These are phyloP conservation scores for Neogale vison DNA, from an alignment of 2,113 vertebrate genomes.

Conservation along the genomic window DNA sequence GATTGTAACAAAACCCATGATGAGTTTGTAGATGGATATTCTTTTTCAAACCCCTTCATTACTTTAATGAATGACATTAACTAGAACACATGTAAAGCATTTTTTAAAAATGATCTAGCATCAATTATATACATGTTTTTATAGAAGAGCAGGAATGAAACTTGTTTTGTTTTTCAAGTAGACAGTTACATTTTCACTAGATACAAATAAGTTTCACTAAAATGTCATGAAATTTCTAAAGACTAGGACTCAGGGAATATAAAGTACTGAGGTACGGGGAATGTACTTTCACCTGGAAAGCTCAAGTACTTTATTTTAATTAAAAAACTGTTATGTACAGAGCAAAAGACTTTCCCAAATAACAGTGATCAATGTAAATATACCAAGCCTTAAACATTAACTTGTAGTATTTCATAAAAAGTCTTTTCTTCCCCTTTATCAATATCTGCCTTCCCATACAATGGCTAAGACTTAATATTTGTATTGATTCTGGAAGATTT, in stretches of 20 bases:
- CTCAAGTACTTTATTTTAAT: conserved; percentile 36
- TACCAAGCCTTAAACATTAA: not conserved
- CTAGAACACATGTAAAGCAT: not conserved
- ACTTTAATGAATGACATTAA: not conserved
- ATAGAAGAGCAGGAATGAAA: not conserved
- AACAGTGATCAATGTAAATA: not conserved
- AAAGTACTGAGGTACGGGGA: not conserved
- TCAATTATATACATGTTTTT: not conserved
- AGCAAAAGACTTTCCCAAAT: not conserved
- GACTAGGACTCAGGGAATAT: not conserved
- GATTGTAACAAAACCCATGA: not conserved
- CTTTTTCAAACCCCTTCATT: not conserved
- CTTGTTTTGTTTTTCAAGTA: not conserved
- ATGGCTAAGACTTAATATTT: not conserved
- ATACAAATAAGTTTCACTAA: not conserved
- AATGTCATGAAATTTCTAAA: not conserved
- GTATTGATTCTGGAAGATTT: not conserved
- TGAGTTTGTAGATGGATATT: not conserved
- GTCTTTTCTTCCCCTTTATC: not conserved
- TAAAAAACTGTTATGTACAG: not conserved
- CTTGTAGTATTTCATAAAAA: not conserved
- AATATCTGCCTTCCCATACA: not conserved
- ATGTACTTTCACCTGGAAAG: not conserved
- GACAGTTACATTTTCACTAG: not conserved
- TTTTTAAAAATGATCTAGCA: not conserved